Conservation (phyloP, 2,113 vertebrate genomes). For the Pollimyrus isidori region DNA sequence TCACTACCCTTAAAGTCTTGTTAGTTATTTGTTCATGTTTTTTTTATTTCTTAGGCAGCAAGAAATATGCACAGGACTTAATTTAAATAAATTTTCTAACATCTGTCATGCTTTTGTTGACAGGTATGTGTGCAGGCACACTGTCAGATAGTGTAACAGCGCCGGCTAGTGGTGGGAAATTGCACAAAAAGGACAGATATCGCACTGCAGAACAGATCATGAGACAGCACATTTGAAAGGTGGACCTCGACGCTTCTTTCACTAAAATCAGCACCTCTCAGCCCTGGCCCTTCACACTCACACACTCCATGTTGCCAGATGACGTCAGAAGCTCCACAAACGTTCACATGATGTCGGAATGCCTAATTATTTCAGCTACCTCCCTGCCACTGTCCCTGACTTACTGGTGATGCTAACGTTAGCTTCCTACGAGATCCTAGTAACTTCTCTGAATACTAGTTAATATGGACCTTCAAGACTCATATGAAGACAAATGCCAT, state of each 20-base stretch:
- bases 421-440: background rate
- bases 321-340: background rate
- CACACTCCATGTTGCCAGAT: background rate
- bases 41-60: conserved; percentile 8
- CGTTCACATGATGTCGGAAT: background rate
- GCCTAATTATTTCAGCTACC: background rate
- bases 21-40: background rate
- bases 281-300: background rate
- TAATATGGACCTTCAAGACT: conserved; percentile 18
- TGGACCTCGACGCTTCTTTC: background rate
- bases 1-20: background rate
- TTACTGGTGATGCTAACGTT: background rate
- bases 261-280: background rate
- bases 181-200: background rate
- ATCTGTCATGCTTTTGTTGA: background rate
- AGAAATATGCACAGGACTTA: background rate
- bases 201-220: background rate
- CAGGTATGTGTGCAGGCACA: background rate
- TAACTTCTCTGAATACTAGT: conserved; percentile 18
- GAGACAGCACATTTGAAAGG: background rate
- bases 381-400: background rate
- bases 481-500: conserved; percentile 19
- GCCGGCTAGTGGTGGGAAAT: background rate
- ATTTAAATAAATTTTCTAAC: background rate
- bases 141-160: background rate